Conservation (phyloP, 1,140 invertebrate genomes). For the Sitophilus oryzae region DNA sequence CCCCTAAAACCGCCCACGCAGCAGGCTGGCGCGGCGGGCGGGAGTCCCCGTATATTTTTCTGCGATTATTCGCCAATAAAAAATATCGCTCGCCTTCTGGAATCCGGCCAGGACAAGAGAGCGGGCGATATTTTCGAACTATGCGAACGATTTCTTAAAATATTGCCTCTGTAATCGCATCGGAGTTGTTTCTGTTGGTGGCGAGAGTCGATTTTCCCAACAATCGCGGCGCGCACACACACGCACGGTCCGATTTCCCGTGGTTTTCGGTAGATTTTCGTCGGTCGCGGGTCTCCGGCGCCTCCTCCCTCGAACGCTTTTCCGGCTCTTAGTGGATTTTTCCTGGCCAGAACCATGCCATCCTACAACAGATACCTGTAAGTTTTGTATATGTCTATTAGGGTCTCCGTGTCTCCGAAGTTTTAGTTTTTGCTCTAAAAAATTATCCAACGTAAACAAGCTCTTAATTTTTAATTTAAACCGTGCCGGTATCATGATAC, state of each 20-base stretch:
- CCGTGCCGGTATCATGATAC: too few relatives aligned
- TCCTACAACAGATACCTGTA: conserved; percentile 21
- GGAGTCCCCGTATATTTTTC: not conserved
- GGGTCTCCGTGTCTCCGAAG: not conserved
- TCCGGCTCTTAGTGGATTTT: not conserved
- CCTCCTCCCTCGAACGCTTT: not conserved
- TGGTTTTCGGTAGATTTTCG: conserved; percentile 9
- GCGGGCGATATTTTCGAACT: conserved; percentile 4
- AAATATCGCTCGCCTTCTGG: conserved; percentile 6
- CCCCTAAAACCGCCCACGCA: too few relatives aligned
- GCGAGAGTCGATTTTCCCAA: not conserved
- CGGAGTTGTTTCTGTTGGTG: not conserved
- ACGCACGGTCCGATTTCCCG: not conserved
- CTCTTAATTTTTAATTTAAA: too few relatives aligned
- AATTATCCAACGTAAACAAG: too few relatives aligned
- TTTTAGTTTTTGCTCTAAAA: too few relatives aligned
- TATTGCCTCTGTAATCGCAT: conserved; percentile 13
- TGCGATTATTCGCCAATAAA: not conserved
- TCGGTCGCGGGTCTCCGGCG: not conserved
- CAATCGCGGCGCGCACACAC: not conserved
- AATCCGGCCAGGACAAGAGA: conserved; percentile 15
- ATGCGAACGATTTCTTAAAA: conserved; percentile 23
- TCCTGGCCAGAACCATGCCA: conserved; percentile 8
- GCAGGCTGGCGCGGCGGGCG: too few relatives aligned
- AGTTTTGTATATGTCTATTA: conserved; percentile 1